Base-by-base conservation (phyloP, 2,797 vertebrate genomes). In the Crocidura indochinensis region DNA sequence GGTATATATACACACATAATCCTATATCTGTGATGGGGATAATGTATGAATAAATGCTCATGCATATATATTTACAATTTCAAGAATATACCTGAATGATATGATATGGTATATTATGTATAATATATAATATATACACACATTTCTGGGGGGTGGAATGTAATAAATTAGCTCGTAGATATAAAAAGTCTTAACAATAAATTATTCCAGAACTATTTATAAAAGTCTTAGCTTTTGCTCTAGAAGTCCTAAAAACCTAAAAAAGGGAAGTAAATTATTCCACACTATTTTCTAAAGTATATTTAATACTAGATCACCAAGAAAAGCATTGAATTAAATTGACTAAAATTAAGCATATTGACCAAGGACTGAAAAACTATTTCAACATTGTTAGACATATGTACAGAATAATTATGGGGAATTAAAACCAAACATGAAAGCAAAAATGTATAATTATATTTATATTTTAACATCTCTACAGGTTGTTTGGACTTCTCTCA, bases 371-470 rank as follows among this genome's bases (percentile, higher is more conserved):
- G 56, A 10, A 4, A 72, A 1, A 38, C 46, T 12, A 6, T 56
- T 71, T 92, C 38, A 87, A 84, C 69, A 38, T 53, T 72, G 7
- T 51, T 53, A 51, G 11, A 0, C 2, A 69, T 0, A 2, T 72
- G 53, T 31, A 51, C 46, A 78, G 29, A 47, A 2, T 10, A 76
- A 74, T 6, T 8, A 2, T 8, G 90, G 53, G 26, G 47, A 53
- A 85, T 60, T 19, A 89, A 76, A 22, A 24, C 14, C 74, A 69
- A 76, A 72, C 29, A n/a, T 72, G 68, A 24, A 89, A 44, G 10
- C 19, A 44, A 60, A 20, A 60, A 60, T 17, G 6, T 60, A 6
- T 20, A 60, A 22, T 60, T 22, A 0, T 8, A 88, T 81, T 26
- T 69, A 11, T 19, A 3, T 12, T 20, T 26, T 14, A n/a, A 29